Evolutionary conservation across 2,797 vertebrate species (phyloP).

Genomic region (Etheostoma nigrum): DNA sequence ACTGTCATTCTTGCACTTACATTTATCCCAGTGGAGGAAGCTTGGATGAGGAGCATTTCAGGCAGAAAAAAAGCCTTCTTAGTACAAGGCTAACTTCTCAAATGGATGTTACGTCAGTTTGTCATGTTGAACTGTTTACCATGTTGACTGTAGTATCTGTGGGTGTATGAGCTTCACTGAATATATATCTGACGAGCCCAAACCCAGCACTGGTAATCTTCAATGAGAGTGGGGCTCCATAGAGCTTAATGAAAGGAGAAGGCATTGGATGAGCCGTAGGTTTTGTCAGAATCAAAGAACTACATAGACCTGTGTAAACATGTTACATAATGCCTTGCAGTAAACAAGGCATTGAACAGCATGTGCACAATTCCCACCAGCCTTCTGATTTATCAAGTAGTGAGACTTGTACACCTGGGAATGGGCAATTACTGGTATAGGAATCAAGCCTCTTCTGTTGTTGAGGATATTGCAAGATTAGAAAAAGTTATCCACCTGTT

Average conservation of each 20-base stretch:
- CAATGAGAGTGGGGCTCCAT: constrained; percentile 59
- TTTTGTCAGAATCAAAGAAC: constrained; percentile 54
- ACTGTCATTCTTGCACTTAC: constrained; percentile 35
- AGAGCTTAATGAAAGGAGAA: constrained; percentile 40
- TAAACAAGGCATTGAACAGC: constrained; percentile 28
- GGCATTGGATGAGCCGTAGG: constrained; percentile 42
- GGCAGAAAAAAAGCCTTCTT: constrained; percentile 35
- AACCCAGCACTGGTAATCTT: constrained; percentile 39
- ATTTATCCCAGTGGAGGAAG: constrained; percentile 18
- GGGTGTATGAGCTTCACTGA: constrained; percentile 70
- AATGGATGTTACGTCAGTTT: constrained; percentile 46
- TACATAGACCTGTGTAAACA: constrained; percentile 60
- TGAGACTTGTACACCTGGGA: constrained; percentile 26
- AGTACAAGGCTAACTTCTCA: constrained; percentile 54
- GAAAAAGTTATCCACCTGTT: constrained; percentile 21
- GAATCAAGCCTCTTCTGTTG: constrained; percentile 24
- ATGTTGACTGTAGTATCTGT: constrained; percentile 59
- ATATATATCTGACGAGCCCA: constrained; percentile 56
- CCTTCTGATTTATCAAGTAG: constrained; percentile 26
- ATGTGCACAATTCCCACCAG: constrained; percentile 20
- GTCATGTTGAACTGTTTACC: constrained; percentile 52
- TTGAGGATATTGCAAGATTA: constrained; percentile 23
- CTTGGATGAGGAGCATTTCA: constrained; percentile 35
- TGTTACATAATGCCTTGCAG: constrained; percentile 68
- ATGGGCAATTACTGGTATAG: background rate